A percentile compares a stretch with the other conserved stretches of the same genome.
phyloP scores from a whole-genome alignment of 1,140 invertebrate species.

The Brachionus calyciflorus region DNA sequence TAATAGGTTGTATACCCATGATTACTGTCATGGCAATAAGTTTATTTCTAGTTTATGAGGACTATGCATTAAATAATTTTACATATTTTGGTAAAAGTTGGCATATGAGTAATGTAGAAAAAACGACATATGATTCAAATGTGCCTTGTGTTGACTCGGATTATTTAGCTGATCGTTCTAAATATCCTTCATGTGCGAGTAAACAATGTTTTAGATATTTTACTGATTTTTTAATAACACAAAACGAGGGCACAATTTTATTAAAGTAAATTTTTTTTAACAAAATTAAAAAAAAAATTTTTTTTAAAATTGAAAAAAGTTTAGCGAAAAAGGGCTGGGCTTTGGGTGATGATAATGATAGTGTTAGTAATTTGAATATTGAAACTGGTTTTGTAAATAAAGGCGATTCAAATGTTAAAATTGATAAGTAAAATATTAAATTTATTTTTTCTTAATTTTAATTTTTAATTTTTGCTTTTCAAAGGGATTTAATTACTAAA shows the following conservation, averaged over 20 bases:
- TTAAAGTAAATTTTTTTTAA: background rate
- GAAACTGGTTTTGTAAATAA: background rate
- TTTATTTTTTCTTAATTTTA: no score
- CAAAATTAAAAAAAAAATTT: background rate
- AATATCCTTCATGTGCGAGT: background rate
- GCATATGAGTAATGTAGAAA: constrained; percentile 40
- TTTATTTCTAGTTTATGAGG: background rate
- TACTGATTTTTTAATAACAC: constrained; percentile 3
- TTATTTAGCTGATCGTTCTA: background rate
- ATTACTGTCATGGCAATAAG: background rate
- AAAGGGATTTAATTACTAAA: background rate
- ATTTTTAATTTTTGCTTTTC: background rate
- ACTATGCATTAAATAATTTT: constrained; percentile 7
- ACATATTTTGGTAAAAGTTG: constrained; percentile 11
- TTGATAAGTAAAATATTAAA: background rate
- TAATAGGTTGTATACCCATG: background rate
- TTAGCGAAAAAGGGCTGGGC: constrained; percentile 3
- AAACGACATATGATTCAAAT: constrained; percentile 7
- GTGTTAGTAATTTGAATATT: background rate
- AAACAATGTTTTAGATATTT: constrained; percentile 31
- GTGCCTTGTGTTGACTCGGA: background rate
- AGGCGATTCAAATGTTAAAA: background rate
- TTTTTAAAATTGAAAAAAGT: background rate
- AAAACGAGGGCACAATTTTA: constrained; percentile 3
- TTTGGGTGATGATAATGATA: background rate